phyloP scores from a whole-genome alignment of 2,113 vertebrate genomes.

The Sinocyclocheilus maitianheensis region DNA sequence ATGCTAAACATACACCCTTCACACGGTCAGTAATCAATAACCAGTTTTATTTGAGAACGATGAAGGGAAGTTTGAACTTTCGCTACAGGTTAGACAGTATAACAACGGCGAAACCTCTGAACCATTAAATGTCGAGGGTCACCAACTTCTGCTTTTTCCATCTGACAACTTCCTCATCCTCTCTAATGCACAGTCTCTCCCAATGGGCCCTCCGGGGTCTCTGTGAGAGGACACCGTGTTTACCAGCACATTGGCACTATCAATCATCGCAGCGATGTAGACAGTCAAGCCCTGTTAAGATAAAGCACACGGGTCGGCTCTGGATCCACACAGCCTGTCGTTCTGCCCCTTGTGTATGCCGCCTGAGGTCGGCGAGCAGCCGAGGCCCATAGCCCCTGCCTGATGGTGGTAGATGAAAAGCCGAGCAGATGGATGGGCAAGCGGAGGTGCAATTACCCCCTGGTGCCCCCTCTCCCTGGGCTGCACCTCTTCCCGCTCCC shows the following conservation, averaged over 20 bases:
- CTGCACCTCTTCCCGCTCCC: constrained; percentile 40
- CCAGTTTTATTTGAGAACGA: background rate
- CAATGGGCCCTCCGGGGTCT: constrained; percentile 27
- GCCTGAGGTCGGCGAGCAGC: constrained; percentile 40
- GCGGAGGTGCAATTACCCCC: constrained; percentile 64
- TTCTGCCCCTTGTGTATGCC: constrained; percentile 37
- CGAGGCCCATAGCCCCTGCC: constrained; percentile 19
- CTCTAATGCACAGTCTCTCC: constrained; percentile 42
- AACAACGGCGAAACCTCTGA: constrained; percentile 31
- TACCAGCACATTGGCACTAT: constrained; percentile 56
- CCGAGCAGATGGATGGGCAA: constrained; percentile 62
- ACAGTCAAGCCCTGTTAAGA: constrained; percentile 58
- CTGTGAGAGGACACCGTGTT: constrained; percentile 47
- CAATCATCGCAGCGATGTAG: constrained; percentile 55
- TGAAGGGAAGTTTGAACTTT: constrained; percentile 9
- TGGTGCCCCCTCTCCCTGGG: constrained; percentile 44
- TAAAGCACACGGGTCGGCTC: constrained; percentile 55
- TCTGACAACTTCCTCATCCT: constrained; percentile 44
- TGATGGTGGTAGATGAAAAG: constrained; percentile 44
- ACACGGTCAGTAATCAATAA: background rate
- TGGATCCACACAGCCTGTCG: constrained; percentile 48
- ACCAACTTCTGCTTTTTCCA: constrained; percentile 41
- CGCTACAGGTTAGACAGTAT: constrained; percentile 18
- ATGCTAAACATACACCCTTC: background rate
- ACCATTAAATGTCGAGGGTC: constrained; percentile 48